Percentiles rank a stretch among this genome's conserved stretches.
Evolutionary conservation across 2,113 vertebrate genomes (phyloP).

Genomic region (Melanotaenia duboulayi): DNA sequence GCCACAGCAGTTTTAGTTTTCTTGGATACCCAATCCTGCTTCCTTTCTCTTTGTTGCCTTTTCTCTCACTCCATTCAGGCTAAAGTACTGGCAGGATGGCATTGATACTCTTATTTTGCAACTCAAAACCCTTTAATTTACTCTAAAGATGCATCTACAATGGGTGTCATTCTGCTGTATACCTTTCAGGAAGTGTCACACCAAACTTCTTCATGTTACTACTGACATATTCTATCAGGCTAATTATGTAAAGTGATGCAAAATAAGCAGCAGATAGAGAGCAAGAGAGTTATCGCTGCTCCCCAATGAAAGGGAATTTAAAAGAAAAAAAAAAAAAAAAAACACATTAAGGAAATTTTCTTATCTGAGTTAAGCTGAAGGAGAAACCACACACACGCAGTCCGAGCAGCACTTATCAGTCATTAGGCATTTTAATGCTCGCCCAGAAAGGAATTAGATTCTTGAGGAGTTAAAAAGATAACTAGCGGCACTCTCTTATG

Average conservation of each 20-base stretch:
- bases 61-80: conserved; percentile 50
- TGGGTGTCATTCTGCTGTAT: conserved; percentile 46
- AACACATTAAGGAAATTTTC: conserved; percentile 57
- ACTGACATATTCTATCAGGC: conserved; percentile 61
- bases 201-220: conserved; percentile 41
- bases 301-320: conserved; percentile 11
- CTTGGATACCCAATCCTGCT: conserved; percentile 65
- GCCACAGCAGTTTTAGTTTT: conserved; percentile 66
- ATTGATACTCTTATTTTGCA: conserved; percentile 65
- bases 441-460: conserved; percentile 77
- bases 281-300: conserved; percentile 42
- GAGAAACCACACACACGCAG: conserved; percentile 72
- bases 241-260: conserved; percentile 62
- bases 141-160: conserved; percentile 49
- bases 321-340: neutral
- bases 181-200: conserved; percentile 34
- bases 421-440: conserved; percentile 79
- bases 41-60: conserved; percentile 46
- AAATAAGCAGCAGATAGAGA: conserved; percentile 61
- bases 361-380: conserved; percentile 69
- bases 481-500: conserved; percentile 54
- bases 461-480: conserved; percentile 70
- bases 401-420: conserved; percentile 74
- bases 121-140: conserved; percentile 65
- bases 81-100: conserved; percentile 59